Percentiles rank a stretch among this genome's conserved stretches.
Conservation (phyloP, 2,797 vertebrate genomes). For the Bradypodion pumilum region DNA sequence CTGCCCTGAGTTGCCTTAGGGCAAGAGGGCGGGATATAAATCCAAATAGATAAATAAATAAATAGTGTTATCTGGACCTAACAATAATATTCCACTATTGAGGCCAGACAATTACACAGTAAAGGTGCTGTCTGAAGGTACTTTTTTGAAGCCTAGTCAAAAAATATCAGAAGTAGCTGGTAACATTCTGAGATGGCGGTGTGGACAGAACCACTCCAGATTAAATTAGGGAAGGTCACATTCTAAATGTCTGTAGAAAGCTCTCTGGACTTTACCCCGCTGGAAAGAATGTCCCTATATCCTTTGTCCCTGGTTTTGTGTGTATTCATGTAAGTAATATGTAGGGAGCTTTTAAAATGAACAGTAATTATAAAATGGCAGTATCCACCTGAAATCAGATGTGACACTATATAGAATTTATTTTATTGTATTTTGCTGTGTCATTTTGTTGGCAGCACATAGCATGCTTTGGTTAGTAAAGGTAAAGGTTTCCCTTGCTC, state of each 20-base stretch:
- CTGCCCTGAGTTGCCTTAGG: too few species aligned
- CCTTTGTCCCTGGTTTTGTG: not conserved
- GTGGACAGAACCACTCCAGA: not conserved
- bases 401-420: not conserved
- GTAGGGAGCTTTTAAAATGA: not conserved
- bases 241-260: not conserved
- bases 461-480: not conserved
- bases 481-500: too few species aligned
- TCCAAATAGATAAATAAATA: too few species aligned
- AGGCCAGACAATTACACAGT: not conserved
- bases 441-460: not conserved
- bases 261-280: not conserved
- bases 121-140: not conserved
- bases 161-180: not conserved
- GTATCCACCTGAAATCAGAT: not conserved
- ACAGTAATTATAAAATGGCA: not conserved
- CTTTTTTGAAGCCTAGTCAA: not conserved
- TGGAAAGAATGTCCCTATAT: not conserved
- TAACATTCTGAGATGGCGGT: not conserved
- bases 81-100: not conserved
- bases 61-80: too few species aligned
- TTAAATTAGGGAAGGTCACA: too few species aligned
- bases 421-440: not conserved
- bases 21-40: too few species aligned
- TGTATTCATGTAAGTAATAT: not conserved